A percentile compares a stretch with the other conserved stretches of the same genome.
Evolutionary conservation across 2,888 invertebrate species (phyloP).

Genomic region (Limnephilus lunatus): DNA sequence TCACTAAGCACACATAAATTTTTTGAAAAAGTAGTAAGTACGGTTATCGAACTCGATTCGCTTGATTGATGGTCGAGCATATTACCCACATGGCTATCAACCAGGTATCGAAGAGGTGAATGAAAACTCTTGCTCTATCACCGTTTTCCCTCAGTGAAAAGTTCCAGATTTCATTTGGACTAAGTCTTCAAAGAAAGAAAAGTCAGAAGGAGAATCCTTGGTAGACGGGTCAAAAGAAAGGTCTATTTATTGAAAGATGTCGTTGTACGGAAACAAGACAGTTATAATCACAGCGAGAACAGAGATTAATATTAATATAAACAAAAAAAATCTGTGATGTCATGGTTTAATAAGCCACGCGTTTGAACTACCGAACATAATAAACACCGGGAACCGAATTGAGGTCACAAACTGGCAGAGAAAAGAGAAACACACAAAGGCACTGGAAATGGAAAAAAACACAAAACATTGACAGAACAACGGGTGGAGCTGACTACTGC

Average conservation of each 20-base stretch:
- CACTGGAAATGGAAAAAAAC: conserved; percentile 5
- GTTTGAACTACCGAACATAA: neutral
- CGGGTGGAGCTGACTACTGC: no score
- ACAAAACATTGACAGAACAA: conserved; percentile 24
- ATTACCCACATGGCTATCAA: no score
- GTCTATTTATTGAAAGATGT: no score
- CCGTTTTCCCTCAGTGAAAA: neutral
- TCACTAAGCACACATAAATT: neutral
- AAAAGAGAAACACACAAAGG: neutral
- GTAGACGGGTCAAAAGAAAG: neutral
- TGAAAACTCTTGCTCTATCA: no score
- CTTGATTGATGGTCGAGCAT: no score
- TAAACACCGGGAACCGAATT: conserved; percentile 9
- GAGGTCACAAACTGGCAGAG: conserved; percentile 6
- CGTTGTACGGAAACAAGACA: neutral
- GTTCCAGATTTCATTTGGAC: neutral
- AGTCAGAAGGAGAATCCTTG: neutral
- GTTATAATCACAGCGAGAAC: neutral
- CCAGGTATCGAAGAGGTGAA: no score
- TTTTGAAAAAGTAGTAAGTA: no score
- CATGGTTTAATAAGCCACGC: neutral
- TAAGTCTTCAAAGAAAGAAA: neutral
- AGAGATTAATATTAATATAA: no score
- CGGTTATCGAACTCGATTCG: no score
- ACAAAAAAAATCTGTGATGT: neutral